phyloP scores from a whole-genome alignment of 2,888 invertebrate genomes.

The Agriopis aurantiaria region DNA sequence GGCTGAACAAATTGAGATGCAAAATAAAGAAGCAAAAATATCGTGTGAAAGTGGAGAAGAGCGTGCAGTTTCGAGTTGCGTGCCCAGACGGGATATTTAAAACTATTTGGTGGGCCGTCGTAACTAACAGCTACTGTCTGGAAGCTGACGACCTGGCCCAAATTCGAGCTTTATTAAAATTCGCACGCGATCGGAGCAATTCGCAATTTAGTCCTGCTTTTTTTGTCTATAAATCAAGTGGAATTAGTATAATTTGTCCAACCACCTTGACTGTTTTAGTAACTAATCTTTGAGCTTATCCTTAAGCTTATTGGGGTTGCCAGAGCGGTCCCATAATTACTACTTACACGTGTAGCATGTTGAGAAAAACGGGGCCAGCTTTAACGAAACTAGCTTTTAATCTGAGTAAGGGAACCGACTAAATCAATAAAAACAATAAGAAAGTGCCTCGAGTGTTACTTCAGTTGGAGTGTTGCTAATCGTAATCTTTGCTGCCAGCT shows the following conservation, averaged over 20 bases:
- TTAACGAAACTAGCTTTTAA: constrained; percentile 47
- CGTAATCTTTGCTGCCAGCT: constrained; percentile 32
- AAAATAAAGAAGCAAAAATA: constrained; percentile 37
- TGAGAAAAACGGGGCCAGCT: constrained; percentile 32
- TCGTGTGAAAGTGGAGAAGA: constrained; percentile 57
- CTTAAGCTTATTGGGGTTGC: constrained; percentile 33
- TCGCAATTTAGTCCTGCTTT: constrained; percentile 36
- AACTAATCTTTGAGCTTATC: constrained; percentile 33
- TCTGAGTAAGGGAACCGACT: constrained; percentile 36
- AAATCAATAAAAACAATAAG: constrained; percentile 44
- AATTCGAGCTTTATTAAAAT: constrained; percentile 63
- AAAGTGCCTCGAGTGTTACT: constrained; percentile 34
- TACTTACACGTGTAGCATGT: constrained; percentile 45
- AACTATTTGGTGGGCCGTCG: constrained; percentile 64
- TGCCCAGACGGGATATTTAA: constrained; percentile 62
- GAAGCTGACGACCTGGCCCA: constrained; percentile 62
- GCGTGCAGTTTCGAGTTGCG: constrained; percentile 59
- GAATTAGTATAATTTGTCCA: constrained; percentile 39
- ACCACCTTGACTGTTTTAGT: constrained; percentile 25
- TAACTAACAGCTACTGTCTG: constrained; percentile 78
- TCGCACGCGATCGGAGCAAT: constrained; percentile 61
- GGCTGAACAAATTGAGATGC: constrained; percentile 20
- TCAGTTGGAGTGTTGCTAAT: constrained; percentile 20
- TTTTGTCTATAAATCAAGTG: constrained; percentile 40
- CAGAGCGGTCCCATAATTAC: constrained; percentile 43